phyloP scores from a whole-genome alignment of 1,140 invertebrate species.

The Apocrypta bakeri region DNA sequence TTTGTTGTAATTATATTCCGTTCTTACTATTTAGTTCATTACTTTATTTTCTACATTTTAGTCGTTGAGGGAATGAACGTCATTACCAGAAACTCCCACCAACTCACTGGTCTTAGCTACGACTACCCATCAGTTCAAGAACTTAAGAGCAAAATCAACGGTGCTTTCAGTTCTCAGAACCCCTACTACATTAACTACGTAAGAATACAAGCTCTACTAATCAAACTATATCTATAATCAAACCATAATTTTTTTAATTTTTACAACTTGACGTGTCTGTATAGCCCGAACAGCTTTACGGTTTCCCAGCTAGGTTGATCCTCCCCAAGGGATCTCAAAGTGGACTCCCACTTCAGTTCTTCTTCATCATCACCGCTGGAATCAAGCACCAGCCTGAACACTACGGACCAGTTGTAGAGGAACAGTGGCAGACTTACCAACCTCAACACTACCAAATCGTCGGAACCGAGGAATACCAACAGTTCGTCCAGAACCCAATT shows the following conservation, averaged over 20 bases:
- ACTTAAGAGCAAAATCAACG: slow-evolving; percentile 74
- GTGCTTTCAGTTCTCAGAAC: slow-evolving; percentile 69
- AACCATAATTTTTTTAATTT: slow-evolving; percentile 10
- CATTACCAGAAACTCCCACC: slow-evolving; percentile 79
- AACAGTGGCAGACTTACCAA: slow-evolving; percentile 63
- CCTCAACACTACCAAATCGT: slow-evolving; percentile 64
- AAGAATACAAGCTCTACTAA: slow-evolving; percentile 43
- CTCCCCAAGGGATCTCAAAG: slow-evolving; percentile 76
- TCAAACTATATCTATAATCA: neutral
- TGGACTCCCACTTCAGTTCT: slow-evolving; percentile 78
- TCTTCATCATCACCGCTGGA: slow-evolving; percentile 77
- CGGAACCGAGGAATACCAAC: slow-evolving; percentile 62
- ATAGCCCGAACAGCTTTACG: slow-evolving; percentile 72
- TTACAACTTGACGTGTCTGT: slow-evolving; percentile 50
- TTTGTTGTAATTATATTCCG: slow-evolving; percentile 23
- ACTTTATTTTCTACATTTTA: slow-evolving; percentile 53
- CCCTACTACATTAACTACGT: slow-evolving; percentile 74
- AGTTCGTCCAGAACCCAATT: slow-evolving; percentile 52
- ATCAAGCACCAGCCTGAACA: slow-evolving; percentile 57
- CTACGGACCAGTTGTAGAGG: slow-evolving; percentile 62
- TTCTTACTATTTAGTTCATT: slow-evolving; percentile 58
- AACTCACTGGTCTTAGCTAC: slow-evolving; percentile 77
- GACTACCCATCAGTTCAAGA: slow-evolving; percentile 80
- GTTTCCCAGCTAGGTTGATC: slow-evolving; percentile 76
- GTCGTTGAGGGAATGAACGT: slow-evolving; percentile 80